phyloP scores from a whole-genome alignment of 2,113 vertebrate species.

The Picathartes gymnocephalus region DNA sequence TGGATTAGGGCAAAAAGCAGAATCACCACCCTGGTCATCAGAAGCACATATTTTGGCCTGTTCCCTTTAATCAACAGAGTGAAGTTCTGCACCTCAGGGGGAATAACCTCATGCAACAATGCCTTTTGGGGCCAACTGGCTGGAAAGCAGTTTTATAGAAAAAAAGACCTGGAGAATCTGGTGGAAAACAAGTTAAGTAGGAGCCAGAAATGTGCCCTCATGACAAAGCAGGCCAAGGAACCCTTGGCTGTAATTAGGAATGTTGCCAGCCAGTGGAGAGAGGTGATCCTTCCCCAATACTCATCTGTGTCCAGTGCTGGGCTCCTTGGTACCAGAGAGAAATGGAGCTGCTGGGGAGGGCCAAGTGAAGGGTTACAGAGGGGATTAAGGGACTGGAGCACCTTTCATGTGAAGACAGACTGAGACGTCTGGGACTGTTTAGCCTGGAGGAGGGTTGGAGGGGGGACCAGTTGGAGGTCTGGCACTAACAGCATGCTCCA shows the following conservation, averaged over 20 bases:
- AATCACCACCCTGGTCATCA: background rate
- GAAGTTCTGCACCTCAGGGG: background rate
- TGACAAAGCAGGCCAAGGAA: background rate
- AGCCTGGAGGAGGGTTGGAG: background rate
- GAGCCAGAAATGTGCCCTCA: background rate
- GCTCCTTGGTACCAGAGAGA: background rate
- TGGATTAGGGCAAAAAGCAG: background rate
- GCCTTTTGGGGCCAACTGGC: background rate
- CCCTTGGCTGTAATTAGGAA: background rate
- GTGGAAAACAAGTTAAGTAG: background rate
- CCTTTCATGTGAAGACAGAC: background rate
- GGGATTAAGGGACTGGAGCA: background rate
- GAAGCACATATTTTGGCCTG: background rate
- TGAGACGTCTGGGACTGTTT: background rate
- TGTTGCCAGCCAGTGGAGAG: background rate
- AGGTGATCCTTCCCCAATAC: background rate
- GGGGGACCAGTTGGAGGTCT: fast-evolving
- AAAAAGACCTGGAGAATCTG: background rate
- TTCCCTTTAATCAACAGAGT: background rate
- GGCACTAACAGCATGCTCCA: background rate
- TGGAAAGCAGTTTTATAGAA: background rate
- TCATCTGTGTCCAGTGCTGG: background rate
- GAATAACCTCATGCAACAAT: background rate
- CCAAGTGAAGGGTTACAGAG: background rate
- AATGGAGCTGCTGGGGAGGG: background rate